A percentile compares a stretch with the other conserved stretches of the same genome.
Conservation (phyloP, 2,797 vertebrate species). For the Helarctos malayanus region DNA sequence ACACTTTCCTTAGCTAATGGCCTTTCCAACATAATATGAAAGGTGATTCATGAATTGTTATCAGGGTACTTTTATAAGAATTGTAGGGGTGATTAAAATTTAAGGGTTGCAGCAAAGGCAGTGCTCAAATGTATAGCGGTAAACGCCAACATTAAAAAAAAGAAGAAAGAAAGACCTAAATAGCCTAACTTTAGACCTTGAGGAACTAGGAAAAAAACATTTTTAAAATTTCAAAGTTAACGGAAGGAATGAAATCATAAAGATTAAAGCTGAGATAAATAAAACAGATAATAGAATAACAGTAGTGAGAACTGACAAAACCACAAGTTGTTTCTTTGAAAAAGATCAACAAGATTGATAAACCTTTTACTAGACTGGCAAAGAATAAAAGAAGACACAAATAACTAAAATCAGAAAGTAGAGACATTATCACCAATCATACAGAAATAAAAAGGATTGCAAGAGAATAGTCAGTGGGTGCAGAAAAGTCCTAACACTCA, state of each 20-base stretch:
- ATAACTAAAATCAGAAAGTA: neutral
- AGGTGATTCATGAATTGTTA: neutral
- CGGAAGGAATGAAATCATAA: neutral
- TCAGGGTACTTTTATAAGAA: neutral
- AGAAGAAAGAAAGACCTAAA: neutral
- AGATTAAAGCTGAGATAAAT: neutral
- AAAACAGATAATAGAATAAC: neutral
- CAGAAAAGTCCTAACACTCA: neutral
- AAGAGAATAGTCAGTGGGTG: neutral
- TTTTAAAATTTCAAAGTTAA: neutral
- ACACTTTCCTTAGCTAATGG: neutral
- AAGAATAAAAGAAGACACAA: neutral
- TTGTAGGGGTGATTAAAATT: neutral
- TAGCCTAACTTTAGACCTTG: neutral
- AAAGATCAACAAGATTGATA: neutral
- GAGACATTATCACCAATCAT: neutral
- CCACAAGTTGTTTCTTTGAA: neutral
- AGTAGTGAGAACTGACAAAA: neutral
- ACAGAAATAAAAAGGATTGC: neutral
- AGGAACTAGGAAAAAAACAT: neutral
- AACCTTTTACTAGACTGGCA: neutral
- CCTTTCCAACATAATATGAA: neutral
- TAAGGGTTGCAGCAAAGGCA: neutral
- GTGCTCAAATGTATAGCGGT: neutral
- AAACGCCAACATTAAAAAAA: neutral